Base-by-base conservation (phyloP, 2,888 invertebrate genomes). In the Dryobotodes eremita region DNA sequence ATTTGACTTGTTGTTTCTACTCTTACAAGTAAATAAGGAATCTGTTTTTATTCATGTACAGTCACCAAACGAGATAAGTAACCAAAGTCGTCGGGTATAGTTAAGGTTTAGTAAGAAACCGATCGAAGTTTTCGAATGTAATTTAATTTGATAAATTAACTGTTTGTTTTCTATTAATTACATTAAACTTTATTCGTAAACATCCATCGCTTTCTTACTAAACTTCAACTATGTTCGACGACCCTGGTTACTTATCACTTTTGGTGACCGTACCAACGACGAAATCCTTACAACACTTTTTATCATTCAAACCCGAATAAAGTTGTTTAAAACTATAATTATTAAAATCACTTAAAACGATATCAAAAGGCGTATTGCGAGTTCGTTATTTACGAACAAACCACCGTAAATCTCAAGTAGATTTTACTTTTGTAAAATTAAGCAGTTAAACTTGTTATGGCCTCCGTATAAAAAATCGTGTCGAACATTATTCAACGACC, bases 391-490 rank as follows among this genome's bases (percentile, higher is more conserved):
- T n/a, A 48, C 15, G 17, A 26, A 53, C 13, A 26, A 31, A 48
- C 26, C 55, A 61, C 17, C n/a, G 6, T 42, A 1, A 71, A 36
- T 64, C 23, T n/a, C 23, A 36, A 46, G 23, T 17, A 66, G 7
- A 26, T 61, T 23, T 31, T 11, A 36, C 42, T 36, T 59, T 8
- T n/a, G 3, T 26, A 15, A 57, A 31, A 48, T 42, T 26, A 36
- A 80, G 61, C 61, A 15, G 48, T 66, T 36, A 17, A 66, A 77
- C 46, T 77, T 62, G 62, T 64, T 81, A 77, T 31, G 7, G 11
- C 36, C 15, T 31, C n/a, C 36, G 1, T 42, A 46, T 68, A 68
- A 69, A 77, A 84, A 36, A 2, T 62, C 26, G 10, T n/a, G 20
- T 50, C 13, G 17, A 46, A 84, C 50, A 31, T 59, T 68, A 70